Percentiles rank a stretch among this genome's conserved stretches.
These are phyloP conservation scores for Antechinus flavipes DNA, from an alignment of 2,113 vertebrate genomes.

Conservation along the genomic window DNA sequence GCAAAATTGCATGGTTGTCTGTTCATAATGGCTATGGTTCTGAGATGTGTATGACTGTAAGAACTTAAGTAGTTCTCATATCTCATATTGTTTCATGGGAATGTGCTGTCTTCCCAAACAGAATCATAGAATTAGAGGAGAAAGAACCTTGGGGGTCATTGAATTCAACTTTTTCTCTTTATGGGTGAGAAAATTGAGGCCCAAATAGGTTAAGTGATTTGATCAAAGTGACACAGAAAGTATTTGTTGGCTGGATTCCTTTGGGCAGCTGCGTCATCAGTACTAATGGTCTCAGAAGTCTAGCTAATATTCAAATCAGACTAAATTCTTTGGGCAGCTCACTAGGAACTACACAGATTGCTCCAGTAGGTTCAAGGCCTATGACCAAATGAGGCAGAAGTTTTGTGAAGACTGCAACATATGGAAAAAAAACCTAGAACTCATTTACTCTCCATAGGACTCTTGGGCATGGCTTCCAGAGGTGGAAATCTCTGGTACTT, in stretches of 20 bases:
- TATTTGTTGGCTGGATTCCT: background rate
- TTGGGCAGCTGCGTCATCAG: background rate
- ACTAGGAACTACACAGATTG: background rate
- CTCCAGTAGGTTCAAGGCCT: background rate
- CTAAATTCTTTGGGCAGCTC: background rate
- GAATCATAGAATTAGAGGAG: too few relatives aligned
- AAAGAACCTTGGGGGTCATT: too few relatives aligned
- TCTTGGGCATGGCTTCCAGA: background rate
- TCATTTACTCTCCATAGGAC: background rate
- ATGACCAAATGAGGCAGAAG: background rate
- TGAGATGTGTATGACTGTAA: background rate
- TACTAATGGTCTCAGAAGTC: background rate
- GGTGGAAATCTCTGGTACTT: background rate
- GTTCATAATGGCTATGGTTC: background rate
- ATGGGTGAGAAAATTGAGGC: too few relatives aligned
- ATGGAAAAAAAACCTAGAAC: background rate
- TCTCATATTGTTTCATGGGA: too few relatives aligned
- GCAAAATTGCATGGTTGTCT: background rate
- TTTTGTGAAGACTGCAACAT: background rate
- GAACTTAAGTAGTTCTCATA: background rate
- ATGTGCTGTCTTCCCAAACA: too few relatives aligned
- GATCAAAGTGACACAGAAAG: too few relatives aligned
- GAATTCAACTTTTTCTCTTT: too few relatives aligned
- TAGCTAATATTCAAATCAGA: background rate
- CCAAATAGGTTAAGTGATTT: too few relatives aligned